phyloP scores from a whole-genome alignment of 2,113 vertebrate genomes.

The Glaucidium brasilianum region DNA sequence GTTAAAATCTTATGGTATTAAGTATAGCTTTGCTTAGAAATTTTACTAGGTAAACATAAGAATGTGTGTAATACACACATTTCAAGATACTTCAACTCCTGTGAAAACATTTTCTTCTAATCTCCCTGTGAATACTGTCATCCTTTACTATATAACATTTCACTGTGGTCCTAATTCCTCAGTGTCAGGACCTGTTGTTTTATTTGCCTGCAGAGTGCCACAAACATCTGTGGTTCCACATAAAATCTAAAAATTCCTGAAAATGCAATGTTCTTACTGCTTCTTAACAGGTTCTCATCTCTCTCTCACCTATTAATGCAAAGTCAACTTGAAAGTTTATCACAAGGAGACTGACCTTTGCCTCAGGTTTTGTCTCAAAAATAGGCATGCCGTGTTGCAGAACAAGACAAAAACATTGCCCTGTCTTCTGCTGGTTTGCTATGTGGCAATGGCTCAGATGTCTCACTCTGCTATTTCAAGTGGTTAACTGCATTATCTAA shows the following conservation, averaged over 20 bases:
- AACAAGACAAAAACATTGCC: background rate
- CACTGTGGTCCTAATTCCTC: background rate
- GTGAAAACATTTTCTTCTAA: background rate
- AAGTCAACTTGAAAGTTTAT: background rate
- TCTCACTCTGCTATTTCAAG: conserved; percentile 39
- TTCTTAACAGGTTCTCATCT: background rate
- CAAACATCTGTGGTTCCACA: background rate
- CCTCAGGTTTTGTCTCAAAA: background rate
- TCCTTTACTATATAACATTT: background rate
- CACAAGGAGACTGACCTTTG: background rate
- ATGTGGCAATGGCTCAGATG: background rate
- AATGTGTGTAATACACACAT: background rate
- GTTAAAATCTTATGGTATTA: background rate
- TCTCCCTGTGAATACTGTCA: background rate
- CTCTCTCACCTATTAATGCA: background rate
- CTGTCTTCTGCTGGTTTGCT: background rate
- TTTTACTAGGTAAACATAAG: background rate
- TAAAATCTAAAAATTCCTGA: background rate
- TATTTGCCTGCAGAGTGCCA: background rate
- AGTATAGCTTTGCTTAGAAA: background rate
- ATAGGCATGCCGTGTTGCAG: background rate
- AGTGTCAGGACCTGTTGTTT: background rate
- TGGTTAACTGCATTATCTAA: conserved; percentile 52
- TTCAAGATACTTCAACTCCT: background rate
- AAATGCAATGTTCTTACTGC: background rate